Evolutionary conservation across 2,797 vertebrate genomes (phyloP).

Genomic region (Aratinga solstitialis): DNA sequence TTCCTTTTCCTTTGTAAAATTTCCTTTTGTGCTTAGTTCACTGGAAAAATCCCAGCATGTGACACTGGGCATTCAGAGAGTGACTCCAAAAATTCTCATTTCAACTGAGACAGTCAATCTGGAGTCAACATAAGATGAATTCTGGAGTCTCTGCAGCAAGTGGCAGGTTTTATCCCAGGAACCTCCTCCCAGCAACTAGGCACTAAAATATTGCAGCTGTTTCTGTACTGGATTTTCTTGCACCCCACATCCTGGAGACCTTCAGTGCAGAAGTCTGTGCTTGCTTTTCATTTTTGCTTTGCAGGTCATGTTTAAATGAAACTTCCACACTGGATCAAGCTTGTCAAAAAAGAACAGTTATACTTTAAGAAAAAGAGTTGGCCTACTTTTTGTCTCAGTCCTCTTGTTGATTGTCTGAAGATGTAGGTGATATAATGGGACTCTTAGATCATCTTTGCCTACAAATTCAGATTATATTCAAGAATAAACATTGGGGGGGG

Average conservation of each 20-base stretch:
- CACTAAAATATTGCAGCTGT: not conserved
- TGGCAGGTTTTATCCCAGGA: not conserved
- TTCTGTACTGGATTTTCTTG: not conserved
- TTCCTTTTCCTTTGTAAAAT: not conserved
- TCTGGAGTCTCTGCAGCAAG: not conserved
- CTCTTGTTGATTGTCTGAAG: not conserved
- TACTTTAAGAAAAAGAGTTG: not conserved
- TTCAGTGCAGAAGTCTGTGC: not conserved
- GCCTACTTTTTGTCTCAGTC: slow-evolving; percentile 23
- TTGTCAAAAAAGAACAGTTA: not conserved
- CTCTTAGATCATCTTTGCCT: not conserved
- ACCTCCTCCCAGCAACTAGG: fast-evolving
- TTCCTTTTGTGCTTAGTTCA: not conserved
- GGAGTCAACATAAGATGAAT: not conserved
- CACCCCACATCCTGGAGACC: not conserved
- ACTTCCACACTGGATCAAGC: not conserved
- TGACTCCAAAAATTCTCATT: not conserved
- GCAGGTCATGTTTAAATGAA: slow-evolving; percentile 31
- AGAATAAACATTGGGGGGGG: not conserved
- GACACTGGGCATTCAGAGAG: not conserved
- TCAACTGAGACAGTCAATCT: not conserved
- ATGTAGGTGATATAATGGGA: not conserved
- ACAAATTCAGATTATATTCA: not conserved
- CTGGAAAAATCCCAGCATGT: not conserved
- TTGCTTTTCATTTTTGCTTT: not conserved